Percentiles rank a stretch among this genome's conserved stretches.
phyloP scores from a whole-genome alignment of 2,888 invertebrate species.

The Drosophila gaucha region DNA sequence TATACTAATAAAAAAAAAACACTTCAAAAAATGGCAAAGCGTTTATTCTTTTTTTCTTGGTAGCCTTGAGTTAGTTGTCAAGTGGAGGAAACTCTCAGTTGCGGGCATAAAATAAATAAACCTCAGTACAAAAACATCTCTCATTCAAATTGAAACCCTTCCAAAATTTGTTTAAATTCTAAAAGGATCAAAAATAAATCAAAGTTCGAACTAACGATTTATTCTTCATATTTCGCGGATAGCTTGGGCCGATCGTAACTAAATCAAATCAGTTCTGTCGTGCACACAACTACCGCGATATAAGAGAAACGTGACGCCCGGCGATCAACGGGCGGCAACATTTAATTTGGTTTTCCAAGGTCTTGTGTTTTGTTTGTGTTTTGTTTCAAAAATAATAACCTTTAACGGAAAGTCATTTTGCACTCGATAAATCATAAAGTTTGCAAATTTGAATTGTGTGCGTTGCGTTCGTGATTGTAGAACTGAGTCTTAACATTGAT shows the following conservation, averaged over 20 bases:
- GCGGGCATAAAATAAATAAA: conserved; percentile 3
- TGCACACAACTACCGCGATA: conserved; percentile 48
- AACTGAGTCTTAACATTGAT: conserved; percentile 14
- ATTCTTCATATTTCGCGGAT: conserved; percentile 69
- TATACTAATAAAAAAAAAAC: conserved; percentile 29
- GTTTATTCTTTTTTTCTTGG: neutral
- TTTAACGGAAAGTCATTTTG: conserved; percentile 38
- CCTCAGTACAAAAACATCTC: conserved; percentile 70
- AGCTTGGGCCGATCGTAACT: conserved; percentile 52
- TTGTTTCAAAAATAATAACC: conserved; percentile 38
- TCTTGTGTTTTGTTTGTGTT: conserved; percentile 57
- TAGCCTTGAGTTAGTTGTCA: conserved; percentile 22
- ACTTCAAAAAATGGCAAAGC: neutral
- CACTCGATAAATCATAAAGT: conserved; percentile 35
- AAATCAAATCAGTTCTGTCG: conserved; percentile 47
- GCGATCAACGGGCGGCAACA: conserved; percentile 60
- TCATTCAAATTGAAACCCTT: conserved; percentile 69
- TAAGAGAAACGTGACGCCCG: conserved; percentile 60
- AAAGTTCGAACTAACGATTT: conserved; percentile 71
- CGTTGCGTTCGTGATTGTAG: conserved; percentile 23
- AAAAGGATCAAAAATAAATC: conserved; percentile 77
- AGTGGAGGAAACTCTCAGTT: conserved; percentile 8
- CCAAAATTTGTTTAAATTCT: conserved; percentile 77
- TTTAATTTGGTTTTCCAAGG: conserved; percentile 61
- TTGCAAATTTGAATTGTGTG: conserved; percentile 31